Percentiles rank a stretch among this genome's conserved stretches.
phyloP scores from a whole-genome alignment of 2,888 invertebrate genomes.

The Alcis repandata region DNA sequence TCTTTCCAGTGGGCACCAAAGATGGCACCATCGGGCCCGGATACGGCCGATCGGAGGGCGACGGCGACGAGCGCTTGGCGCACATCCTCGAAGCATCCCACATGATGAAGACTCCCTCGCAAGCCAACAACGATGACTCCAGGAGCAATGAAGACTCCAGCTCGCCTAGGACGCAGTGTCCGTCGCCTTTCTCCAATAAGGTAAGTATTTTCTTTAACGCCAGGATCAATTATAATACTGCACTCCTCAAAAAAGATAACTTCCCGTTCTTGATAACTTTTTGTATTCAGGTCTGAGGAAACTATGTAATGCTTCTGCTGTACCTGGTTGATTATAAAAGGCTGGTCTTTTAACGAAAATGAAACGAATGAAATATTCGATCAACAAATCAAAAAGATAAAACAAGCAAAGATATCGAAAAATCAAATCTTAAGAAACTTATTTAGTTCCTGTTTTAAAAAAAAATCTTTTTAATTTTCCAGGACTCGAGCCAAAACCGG shows the following conservation, averaged over 20 bases:
- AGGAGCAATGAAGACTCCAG: conserved; percentile 94
- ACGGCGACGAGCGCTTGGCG: conserved; percentile 96
- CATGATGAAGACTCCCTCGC: conserved; percentile 91
- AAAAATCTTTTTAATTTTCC: conserved; percentile 45
- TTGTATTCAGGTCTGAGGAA: too few species aligned
- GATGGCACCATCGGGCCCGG: conserved; percentile 92
- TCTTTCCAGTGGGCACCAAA: conserved; percentile 89
- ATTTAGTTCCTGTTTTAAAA: not conserved
- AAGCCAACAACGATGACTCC: conserved; percentile 85
- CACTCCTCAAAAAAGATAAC: too few species aligned
- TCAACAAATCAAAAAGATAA: too few species aligned
- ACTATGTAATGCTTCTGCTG: too few species aligned
- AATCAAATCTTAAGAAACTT: too few species aligned
- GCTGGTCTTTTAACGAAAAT: too few species aligned
- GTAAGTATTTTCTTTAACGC: conserved; percentile 67
- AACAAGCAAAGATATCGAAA: too few species aligned
- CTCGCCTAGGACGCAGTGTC: conserved; percentile 91
- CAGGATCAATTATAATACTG: too few species aligned
- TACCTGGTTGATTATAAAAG: too few species aligned
- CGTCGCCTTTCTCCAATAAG: conserved; percentile 93
- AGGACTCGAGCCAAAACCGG: conserved; percentile 90
- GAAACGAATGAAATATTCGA: too few species aligned
- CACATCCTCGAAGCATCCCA: conserved; percentile 98
- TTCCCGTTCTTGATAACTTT: too few species aligned
- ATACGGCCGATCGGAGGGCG: conserved; percentile 91